Conservation (phyloP, 92 coral and sea anemone species). For the Parazoanthus darwini region DNA sequence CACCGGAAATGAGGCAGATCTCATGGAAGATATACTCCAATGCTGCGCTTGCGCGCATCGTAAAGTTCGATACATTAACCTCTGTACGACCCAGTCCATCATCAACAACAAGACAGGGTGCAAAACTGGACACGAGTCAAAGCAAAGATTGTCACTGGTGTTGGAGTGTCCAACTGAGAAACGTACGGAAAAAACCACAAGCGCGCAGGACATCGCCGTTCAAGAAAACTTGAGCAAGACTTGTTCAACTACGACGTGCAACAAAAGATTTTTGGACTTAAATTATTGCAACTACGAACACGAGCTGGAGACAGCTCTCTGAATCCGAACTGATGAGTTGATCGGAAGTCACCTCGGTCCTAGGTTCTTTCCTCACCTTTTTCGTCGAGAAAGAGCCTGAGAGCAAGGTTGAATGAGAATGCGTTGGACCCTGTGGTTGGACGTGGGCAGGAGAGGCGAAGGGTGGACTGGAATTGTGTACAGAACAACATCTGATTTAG, state of each 20-base stretch:
- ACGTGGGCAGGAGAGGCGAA: too few species aligned
- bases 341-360: not conserved
- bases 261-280: not conserved
- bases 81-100: too few species aligned
- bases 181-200: not conserved
- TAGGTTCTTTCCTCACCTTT: not conserved
- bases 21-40: not conserved
- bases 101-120: not conserved
- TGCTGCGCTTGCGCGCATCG: not conserved
- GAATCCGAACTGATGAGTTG: not conserved
- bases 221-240: not conserved
- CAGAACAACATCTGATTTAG: too few species aligned
- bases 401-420: not conserved
- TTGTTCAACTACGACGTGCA: not conserved
- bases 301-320: slow-evolving; percentile 12
- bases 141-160: not conserved
- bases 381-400: not conserved
- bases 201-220: not conserved
- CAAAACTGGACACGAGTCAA: not conserved
- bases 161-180: not conserved
- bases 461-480: too few species aligned
- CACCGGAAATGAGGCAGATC: not conserved
- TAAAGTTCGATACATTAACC: not conserved
- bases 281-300: not conserved
- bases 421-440: too few species aligned